Base-by-base conservation (phyloP, 2,888 invertebrate genomes). In the Athrips mouffetella region DNA sequence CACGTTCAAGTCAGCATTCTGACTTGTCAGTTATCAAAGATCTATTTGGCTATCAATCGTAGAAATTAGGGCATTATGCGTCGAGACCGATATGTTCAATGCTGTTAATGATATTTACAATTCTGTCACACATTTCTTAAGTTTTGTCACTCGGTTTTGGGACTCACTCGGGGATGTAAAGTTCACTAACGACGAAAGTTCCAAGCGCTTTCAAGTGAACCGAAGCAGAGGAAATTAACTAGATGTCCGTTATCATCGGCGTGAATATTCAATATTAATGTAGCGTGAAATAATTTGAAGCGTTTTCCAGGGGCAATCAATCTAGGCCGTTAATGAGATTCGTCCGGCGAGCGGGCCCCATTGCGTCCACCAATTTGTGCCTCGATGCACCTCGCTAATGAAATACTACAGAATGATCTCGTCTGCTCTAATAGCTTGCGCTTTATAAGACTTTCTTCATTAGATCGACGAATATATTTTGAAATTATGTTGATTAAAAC, bases 301-400 rank as follows among this genome's bases (percentile, higher is more conserved):
- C 75, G 73, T 83, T 84, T 83, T 80, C 80, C 76, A 78, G 73
- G 55, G 76, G 72, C 79, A 76, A 84, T 84, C 81, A 84, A 83
- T 85, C 81, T 77, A 72, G 67, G 49, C 67, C 62, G 76, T 76
- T 86, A 86, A 86, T 85, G 86, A 87, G 82, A 82, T 84, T 81
- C 76, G 75, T 70, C 73, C 78, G 76, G 74, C 66, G 57, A 25
- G 41, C 44, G 58, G 68, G 58, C 61, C 70, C 67, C 69, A 77
- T 75, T 73, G 76, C 78, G 69, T 71, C 72, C 69, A 73, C 73
- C 78, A 81, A 83, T 82, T 83, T 81, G 79, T 78, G 71, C 76
- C 70, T 73, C 76, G 76, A 75, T 76, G 78, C 76, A 73, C 68
- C 69, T 65, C 64, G 60, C 76, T 80, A 80, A 83, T 78, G 75